Percentiles rank a stretch among this genome's conserved stretches.
phyloP scores from a whole-genome alignment of 2,113 vertebrate species.

The Chauna torquata region DNA sequence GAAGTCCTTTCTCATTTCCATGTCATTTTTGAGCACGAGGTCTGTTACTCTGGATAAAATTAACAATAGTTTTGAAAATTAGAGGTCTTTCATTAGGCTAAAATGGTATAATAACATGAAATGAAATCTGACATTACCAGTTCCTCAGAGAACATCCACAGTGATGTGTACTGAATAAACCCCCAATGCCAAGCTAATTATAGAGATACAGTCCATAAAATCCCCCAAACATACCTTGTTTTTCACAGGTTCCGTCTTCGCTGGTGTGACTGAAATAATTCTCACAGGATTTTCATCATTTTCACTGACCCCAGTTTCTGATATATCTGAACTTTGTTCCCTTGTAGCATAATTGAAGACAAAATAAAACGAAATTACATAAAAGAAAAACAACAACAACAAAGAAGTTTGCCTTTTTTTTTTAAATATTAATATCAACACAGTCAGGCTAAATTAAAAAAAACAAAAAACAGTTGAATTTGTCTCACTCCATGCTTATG shows the following conservation, averaged over 20 bases:
- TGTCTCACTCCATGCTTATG: background rate
- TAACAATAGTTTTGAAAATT: background rate
- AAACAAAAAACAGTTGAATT: background rate
- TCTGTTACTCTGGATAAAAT: background rate
- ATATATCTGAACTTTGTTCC: slow-evolving; percentile 83
- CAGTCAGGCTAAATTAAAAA: background rate
- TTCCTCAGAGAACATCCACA: background rate
- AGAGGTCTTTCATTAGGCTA: background rate
- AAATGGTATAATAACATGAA: background rate
- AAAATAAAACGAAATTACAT: background rate
- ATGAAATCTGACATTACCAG: background rate
- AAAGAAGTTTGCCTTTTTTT: background rate
- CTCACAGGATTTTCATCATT: slow-evolving; percentile 96
- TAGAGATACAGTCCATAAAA: background rate
- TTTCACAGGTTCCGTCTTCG: slow-evolving; percentile 83
- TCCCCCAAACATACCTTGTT: slow-evolving; percentile 74
- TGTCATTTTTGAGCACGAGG: background rate
- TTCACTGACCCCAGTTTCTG: slow-evolving; percentile 90
- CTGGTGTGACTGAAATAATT: slow-evolving; percentile 84
- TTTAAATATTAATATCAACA: background rate
- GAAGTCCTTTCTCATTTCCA: background rate
- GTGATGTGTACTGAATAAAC: background rate
- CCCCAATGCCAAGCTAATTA: background rate
- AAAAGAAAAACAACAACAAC: background rate
- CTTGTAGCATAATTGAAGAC: slow-evolving; percentile 66